These are phyloP conservation scores for Leptinotarsa undecemlineata DNA, from an alignment of 1,140 invertebrate species.

Conservation along the genomic window DNA sequence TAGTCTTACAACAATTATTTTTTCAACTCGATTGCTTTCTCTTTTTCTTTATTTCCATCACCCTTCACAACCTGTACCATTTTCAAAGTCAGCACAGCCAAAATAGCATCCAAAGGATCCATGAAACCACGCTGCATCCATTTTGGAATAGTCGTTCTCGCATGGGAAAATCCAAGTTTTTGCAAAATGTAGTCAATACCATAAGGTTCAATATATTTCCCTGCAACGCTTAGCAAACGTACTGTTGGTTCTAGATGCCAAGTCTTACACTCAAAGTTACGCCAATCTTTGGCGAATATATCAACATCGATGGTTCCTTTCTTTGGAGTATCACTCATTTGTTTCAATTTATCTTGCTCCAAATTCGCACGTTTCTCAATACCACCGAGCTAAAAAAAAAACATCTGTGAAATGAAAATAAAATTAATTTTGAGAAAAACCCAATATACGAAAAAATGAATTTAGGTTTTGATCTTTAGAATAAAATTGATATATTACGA, in stretches of 20 bases:
- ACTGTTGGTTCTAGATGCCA: conserved; percentile 99
- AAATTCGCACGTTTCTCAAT: conserved; percentile 37
- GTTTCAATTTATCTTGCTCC: conserved; percentile 43
- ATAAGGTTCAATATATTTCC: conserved; percentile 94
- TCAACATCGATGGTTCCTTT: conserved; percentile 54
- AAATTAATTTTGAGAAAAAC: no score
- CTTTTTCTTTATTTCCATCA: conserved; percentile 48
- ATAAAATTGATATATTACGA: no score
- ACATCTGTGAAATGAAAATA: background rate
- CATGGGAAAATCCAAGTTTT: conserved; percentile 95
- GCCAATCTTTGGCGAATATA: conserved; percentile 82
- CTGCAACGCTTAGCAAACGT: conserved; percentile 67
- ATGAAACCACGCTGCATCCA: conserved; percentile 97
- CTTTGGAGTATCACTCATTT: conserved; percentile 58
- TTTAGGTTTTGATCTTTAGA: no score
- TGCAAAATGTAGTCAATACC: conserved; percentile 97
- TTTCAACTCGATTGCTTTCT: conserved; percentile 36
- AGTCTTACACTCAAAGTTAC: conserved; percentile 91
- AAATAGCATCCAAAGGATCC: conserved; percentile 90
- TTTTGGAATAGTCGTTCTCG: conserved; percentile 96
- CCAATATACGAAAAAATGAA: no score
- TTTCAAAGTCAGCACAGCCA: conserved; percentile 71
- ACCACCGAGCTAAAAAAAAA: conserved; percentile 44
- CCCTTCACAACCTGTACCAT: conserved; percentile 60
- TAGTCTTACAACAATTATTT: conserved; percentile 18